Evolutionary conservation across 2,113 vertebrate genomes (phyloP).

Genomic region (Heloderma charlesbogerti): DNA sequence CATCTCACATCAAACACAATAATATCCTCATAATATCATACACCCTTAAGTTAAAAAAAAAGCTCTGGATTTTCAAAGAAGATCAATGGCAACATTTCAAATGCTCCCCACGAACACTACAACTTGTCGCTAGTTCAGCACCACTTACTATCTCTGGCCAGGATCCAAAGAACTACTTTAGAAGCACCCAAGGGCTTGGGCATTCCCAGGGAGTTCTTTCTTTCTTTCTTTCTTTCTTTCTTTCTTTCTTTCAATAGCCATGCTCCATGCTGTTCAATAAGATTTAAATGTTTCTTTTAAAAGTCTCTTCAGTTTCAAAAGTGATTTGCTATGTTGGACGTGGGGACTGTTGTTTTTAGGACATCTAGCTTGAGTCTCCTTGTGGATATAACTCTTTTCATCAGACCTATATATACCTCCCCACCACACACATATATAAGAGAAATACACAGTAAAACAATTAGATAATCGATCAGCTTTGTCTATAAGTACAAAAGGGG

Average conservation of each 20-base stretch:
- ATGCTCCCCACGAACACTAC: background rate
- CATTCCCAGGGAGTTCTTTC: background rate
- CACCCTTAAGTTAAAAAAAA: conserved; percentile 28
- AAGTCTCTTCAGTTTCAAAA: background rate
- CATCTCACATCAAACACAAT: conserved; percentile 45
- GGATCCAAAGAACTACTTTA: conserved; percentile 1
- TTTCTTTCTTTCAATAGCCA: background rate
- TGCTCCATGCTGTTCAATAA: background rate
- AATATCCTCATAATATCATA: conserved; percentile 38
- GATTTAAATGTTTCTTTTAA: background rate
- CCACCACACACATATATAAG: no score
- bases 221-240: background rate
- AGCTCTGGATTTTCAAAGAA: background rate
- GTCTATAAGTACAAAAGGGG: background rate
- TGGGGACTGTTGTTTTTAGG: background rate
- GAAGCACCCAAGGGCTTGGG: background rate
- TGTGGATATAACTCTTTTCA: background rate
- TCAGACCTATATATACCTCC: background rate
- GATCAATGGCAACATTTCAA: background rate
- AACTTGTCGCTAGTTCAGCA: background rate
- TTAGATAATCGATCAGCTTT: background rate
- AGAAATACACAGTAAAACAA: background rate
- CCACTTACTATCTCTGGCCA: background rate
- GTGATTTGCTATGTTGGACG: background rate
- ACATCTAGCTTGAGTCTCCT: background rate